Evolutionary conservation across 2,113 vertebrate species (phyloP), one percentile per base, ranked within the genome.

Genomic region (Nerophis ophidion): DNA sequence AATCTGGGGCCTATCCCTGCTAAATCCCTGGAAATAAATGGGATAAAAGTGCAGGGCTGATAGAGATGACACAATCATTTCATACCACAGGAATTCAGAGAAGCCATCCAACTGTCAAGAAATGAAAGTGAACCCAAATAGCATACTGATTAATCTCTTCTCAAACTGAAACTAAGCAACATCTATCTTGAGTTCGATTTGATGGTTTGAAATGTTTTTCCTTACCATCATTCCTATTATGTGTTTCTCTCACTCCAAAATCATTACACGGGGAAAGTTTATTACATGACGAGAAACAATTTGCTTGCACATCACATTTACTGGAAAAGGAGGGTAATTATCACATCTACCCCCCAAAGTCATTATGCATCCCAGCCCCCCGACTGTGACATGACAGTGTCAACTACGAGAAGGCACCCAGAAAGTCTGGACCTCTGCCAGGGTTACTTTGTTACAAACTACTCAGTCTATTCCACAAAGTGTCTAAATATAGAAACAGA

Each of bases 251-350:
- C 64, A 50, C 26, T 71, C 48, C 51, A 45, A 65, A 55, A 26
- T 44, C 56, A 70, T 74, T 57, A 65, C 48, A 53, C 49, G 6
- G 38, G 65, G 63, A 68, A 71, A 57, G 66, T 56, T 61, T 45
- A 33, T 84, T 87, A 79, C 46, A 63, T 80, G 86, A 85, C 61
- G 55, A 60, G 15, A 34, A 62, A 63, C n/a, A 51, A n/a, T 44
- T 38, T 14, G 10, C 48, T 35, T 59, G 12, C 35, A 65, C 61
- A 61, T 66, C 54, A 46, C 54, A 63, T 74, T 73, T 19, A 62
- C 36, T 40, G 46, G 54, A 73, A 36, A 57, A 40, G 12, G 63
- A 54, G 2, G 14, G 3, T 11, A 66, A 60, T 48, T 40, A 36
- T 9, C 13, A 60, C 48, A 75, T 44, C 40, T 51, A 45, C 15